Base-by-base conservation (phyloP, 2,113 vertebrate genomes). In the Alectura lathami region DNA sequence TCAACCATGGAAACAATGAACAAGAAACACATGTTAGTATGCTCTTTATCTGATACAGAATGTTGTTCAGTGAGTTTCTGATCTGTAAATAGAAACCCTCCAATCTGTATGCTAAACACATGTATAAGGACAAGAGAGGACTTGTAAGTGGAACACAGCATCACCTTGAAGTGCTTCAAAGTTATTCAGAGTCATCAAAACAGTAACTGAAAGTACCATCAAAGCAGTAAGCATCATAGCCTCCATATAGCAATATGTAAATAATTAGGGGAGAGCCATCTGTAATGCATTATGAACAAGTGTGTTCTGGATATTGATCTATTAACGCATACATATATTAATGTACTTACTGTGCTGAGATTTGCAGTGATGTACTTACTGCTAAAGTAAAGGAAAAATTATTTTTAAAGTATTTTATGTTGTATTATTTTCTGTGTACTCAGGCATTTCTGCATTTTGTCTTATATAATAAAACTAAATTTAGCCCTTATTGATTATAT, bases 81-180 rank as follows among this genome's bases (percentile, higher is more conserved):
- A 77, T n/a, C 47, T 86, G 62, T 34, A 91, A 91, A 77, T 45
- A 91, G 51, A 88, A 94, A 83, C 81, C 24, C 69, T 78, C n/a
- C 12, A 43, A 63, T 83, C 86, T 6, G 6, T 84, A 80, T 94
- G 73, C 74, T 91, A 80, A 96, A 53, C 70, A 91, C 60, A 90
- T n/a, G 53, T 20, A 69, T 47, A 83, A 48, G 40, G 92, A 81
- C 47, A 93, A 91, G 79, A 80, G 66, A 89, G 50, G 47, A 60
- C 81, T 89, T 91, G 15, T 53, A 76, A 81, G 74, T 83, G 78
- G 82, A 91, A 83, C 9, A 4, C 66, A 84, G 21, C 8, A 74
- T 92, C 92, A 96, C 76, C 84, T 92, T 95, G 87, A 95, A 94
- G 77, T 89, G 29, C 80, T 87, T 96, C 72, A 93, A 92, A 94